Conservation (phyloP, 2,113 vertebrate species). For the Heptranchias perlo region DNA sequence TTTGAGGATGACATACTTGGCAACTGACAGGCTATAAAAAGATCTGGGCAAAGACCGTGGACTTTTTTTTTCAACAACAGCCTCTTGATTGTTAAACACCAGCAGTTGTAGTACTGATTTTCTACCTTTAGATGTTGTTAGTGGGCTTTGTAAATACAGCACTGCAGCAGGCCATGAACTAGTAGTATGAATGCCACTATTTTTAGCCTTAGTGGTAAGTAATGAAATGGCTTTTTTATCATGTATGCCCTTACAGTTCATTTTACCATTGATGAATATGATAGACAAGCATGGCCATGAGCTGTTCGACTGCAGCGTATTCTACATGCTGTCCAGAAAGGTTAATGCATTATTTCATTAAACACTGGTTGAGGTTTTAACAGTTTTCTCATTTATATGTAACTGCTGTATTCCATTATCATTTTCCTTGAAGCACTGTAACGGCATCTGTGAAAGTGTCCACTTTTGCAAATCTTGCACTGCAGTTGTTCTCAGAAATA, state of each 20-base stretch:
- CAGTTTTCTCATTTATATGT: background rate
- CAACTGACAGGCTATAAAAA: background rate
- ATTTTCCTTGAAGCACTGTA: background rate
- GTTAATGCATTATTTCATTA: background rate
- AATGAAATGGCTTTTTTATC: background rate
- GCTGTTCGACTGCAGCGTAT: background rate
- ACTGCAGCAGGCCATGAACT: background rate
- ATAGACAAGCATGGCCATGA: background rate
- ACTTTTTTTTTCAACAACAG: background rate
- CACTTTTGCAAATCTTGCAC: background rate
- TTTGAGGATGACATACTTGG: background rate
- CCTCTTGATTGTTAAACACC: background rate
- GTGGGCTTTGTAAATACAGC: background rate
- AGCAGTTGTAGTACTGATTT: conserved; percentile 6
- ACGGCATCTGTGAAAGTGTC: background rate
- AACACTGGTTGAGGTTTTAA: background rate
- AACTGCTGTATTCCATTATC: background rate
- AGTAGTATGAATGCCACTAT: background rate
- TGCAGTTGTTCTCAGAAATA: no score
- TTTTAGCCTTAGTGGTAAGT: background rate
- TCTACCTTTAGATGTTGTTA: conserved; percentile 27
- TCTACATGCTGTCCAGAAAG: background rate
- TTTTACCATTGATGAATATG: background rate
- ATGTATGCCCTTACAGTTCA: background rate
- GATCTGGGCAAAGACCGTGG: background rate